Evolutionary conservation across 2,888 invertebrate genomes (phyloP).

Genomic region (Resseliella maxima): DNA sequence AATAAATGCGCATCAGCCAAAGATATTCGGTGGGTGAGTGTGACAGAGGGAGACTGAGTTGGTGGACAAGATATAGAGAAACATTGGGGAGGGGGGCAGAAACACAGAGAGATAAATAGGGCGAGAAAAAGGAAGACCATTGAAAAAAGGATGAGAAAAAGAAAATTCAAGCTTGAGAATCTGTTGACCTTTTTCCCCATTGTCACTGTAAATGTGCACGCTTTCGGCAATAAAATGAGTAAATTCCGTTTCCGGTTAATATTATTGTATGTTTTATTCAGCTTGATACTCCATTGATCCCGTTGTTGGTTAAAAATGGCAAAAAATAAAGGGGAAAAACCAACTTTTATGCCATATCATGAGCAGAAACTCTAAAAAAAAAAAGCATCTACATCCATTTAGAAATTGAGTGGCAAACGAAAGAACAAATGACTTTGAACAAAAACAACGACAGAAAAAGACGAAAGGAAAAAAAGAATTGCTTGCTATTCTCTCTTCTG

Average conservation of each 20-base stretch:
- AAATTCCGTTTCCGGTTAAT: conserved; percentile 26
- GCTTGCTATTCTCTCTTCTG: background rate
- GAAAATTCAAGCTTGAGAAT: background rate
- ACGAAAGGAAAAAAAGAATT: background rate
- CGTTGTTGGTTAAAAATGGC: background rate
- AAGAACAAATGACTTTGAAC: conserved; percentile 41
- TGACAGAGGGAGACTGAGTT: too few species aligned
- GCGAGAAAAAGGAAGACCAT: background rate
- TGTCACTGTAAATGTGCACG: background rate
- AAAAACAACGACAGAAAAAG: background rate
- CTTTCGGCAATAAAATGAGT: conserved; percentile 51
- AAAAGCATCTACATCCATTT: conserved; percentile 22
- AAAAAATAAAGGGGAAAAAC: background rate
- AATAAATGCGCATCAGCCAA: conserved; percentile 19
- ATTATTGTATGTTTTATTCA: conserved; percentile 23
- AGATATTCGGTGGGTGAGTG: too few species aligned
- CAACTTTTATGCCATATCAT: background rate
- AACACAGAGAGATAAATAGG: background rate
- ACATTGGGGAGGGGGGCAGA: too few species aligned
- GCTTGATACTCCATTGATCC: background rate
- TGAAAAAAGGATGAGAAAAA: background rate
- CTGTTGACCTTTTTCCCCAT: conserved; percentile 36
- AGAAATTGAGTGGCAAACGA: conserved; percentile 34
- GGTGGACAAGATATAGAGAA: too few species aligned
- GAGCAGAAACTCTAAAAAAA: background rate